phyloP scores from a whole-genome alignment of 2,888 invertebrate species.

The Dryadula phaetusa region DNA sequence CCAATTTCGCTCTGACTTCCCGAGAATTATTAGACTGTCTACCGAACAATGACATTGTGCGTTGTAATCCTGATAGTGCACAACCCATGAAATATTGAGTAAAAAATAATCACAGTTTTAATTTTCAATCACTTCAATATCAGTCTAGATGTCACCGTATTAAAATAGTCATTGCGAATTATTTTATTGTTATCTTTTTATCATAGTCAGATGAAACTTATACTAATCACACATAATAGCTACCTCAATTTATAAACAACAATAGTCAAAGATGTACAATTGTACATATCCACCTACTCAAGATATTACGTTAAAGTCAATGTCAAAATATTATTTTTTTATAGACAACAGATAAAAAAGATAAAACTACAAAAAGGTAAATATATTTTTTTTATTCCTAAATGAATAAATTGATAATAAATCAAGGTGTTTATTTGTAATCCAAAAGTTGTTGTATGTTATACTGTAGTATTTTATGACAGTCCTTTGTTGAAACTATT shows the following conservation, averaged over 20 bases:
- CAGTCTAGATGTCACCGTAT: slow-evolving; percentile 40
- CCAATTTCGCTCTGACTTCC: slow-evolving; percentile 65
- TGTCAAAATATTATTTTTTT: background rate
- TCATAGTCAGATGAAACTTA: slow-evolving; percentile 16
- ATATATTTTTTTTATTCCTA: too few relatives aligned
- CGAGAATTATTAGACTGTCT: slow-evolving; percentile 60
- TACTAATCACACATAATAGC: slow-evolving; percentile 19
- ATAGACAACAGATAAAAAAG: background rate
- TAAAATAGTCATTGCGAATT: slow-evolving; percentile 37
- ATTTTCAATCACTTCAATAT: slow-evolving; percentile 30
- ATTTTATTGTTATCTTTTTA: slow-evolving; percentile 33
- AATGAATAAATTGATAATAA: too few relatives aligned
- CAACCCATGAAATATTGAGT: slow-evolving; percentile 73
- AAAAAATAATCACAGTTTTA: slow-evolving; percentile 47
- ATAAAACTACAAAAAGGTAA: background rate
- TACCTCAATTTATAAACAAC: slow-evolving; percentile 29
- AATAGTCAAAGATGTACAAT: slow-evolving; percentile 21
- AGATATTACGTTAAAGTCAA: slow-evolving; percentile 17
- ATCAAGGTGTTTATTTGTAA: too few relatives aligned
- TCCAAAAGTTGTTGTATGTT: too few relatives aligned
- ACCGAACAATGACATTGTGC: slow-evolving; percentile 75
- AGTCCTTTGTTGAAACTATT: too few relatives aligned
- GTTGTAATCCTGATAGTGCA: slow-evolving; percentile 70
- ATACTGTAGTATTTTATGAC: too few relatives aligned
- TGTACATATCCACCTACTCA: background rate